Percentiles rank a stretch among this genome's conserved stretches.
These are phyloP conservation scores for Ardeotis arabs DNA, from an alignment of 2,113 vertebrate species.

Conservation along the genomic window DNA sequence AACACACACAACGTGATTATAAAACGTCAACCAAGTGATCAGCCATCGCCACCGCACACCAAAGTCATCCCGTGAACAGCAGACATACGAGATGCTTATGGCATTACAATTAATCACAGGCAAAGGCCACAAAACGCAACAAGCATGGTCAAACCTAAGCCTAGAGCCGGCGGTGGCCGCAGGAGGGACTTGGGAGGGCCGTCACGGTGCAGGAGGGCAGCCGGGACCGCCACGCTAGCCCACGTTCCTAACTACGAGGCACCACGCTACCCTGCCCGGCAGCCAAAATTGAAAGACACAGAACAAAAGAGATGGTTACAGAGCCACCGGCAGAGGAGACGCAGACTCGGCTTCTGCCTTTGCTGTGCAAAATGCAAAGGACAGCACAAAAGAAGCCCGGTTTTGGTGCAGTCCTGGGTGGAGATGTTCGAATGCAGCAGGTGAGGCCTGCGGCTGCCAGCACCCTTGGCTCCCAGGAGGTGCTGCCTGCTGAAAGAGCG, in stretches of 20 bases:
- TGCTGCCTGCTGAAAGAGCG: background rate
- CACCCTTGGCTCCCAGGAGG: background rate
- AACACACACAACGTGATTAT: background rate
- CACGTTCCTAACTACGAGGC: background rate
- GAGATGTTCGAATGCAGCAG: background rate
- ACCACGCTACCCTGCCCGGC: accelerated
- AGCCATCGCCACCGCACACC: slow-evolving; percentile 14
- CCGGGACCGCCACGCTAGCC: background rate
- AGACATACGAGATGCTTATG: background rate
- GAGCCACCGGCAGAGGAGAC: background rate
- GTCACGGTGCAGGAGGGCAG: background rate
- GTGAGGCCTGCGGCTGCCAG: background rate
- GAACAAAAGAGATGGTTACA: background rate
- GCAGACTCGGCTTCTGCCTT: background rate
- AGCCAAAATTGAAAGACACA: background rate
- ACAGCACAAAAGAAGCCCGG: background rate
- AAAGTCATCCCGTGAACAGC: background rate
- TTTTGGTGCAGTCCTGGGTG: background rate
- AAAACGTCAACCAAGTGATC: slow-evolving; percentile 27
- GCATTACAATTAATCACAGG: background rate
- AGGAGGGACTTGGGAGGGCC: background rate
- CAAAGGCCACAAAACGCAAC: background rate
- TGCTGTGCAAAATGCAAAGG: background rate
- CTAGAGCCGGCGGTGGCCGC: background rate
- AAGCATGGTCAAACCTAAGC: background rate